Percentiles rank a stretch among this genome's conserved stretches.
Evolutionary conservation across 1,140 invertebrate species (phyloP).

Genomic region (Aphidius gifuensis): DNA sequence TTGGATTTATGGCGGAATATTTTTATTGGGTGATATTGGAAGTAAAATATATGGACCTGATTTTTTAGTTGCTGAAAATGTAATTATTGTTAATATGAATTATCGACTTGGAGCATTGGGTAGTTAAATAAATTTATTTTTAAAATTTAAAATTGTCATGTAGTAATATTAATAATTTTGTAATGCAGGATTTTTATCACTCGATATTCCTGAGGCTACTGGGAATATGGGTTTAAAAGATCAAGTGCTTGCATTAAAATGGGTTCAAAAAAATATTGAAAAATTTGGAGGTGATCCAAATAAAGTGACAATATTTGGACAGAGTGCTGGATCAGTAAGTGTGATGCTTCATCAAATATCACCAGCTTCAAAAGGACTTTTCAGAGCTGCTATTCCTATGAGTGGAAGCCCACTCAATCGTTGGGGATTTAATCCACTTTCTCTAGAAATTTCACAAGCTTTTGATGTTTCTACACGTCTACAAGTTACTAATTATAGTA

Average conservation of each 20-base stretch:
- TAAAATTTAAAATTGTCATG: no score
- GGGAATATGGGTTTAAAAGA: slow-evolving; percentile 68
- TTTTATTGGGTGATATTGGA: slow-evolving; percentile 35
- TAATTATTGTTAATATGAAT: slow-evolving; percentile 54
- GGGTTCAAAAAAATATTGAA: slow-evolving; percentile 50
- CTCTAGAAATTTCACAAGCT: slow-evolving; percentile 51
- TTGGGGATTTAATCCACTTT: slow-evolving; percentile 61
- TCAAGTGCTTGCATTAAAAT: slow-evolving; percentile 46
- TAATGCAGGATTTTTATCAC: slow-evolving; percentile 53
- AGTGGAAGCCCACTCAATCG: slow-evolving; percentile 65
- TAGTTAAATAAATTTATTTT: slow-evolving; percentile 7
- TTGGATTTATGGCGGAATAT: slow-evolving; percentile 59
- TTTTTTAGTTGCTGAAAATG: slow-evolving; percentile 45
- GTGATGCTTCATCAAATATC: slow-evolving; percentile 34
- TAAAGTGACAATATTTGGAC: slow-evolving; percentile 49
- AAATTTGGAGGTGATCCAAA: slow-evolving; percentile 36
- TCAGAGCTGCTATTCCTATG: slow-evolving; percentile 49
- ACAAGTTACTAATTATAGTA: slow-evolving; percentile 19
- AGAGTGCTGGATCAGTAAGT: slow-evolving; percentile 41
- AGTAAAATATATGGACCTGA: slow-evolving; percentile 31
- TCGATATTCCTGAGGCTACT: slow-evolving; percentile 59
- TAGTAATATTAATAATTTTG: no score
- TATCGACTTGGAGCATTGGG: slow-evolving; percentile 47
- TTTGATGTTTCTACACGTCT: slow-evolving; percentile 50
- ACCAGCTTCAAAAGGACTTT: slow-evolving; percentile 26